These are phyloP conservation scores for Tragelaphus eurycerus DNA, from an alignment of 2,797 vertebrate species.

Conservation along the genomic window DNA sequence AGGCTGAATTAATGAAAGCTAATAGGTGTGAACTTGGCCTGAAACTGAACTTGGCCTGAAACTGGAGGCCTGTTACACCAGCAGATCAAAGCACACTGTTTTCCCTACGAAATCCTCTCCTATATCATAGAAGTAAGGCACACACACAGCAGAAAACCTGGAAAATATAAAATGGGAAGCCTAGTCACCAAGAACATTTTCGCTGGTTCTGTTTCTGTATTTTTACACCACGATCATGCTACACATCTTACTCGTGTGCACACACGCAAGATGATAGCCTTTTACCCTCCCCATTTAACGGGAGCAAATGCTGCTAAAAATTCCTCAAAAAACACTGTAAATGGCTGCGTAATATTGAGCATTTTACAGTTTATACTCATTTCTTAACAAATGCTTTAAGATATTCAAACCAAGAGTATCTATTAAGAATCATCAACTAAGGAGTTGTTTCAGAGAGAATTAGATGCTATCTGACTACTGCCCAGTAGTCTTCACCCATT, in stretches of 20 bases:
- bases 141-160: not conserved
- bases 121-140: not conserved
- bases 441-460: not conserved
- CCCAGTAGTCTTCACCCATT: not conserved
- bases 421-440: not conserved
- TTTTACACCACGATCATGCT: not conserved
- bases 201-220: not conserved
- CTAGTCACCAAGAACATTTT: not conserved
- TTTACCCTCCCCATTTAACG: not conserved
- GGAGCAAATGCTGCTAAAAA: not conserved
- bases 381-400: slow-evolving; percentile 17
- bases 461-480: not conserved
- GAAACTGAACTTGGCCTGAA: slow-evolving; percentile 24
- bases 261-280: not conserved
- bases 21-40: slow-evolving; percentile 68
- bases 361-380: slow-evolving; percentile 18
- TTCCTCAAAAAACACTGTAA: not conserved
- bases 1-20: slow-evolving; percentile 74
- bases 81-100: slow-evolving; percentile 70
- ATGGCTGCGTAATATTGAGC: not conserved
- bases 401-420: not conserved
- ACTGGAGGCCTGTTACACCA: slow-evolving; percentile 58
- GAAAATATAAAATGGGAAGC: not conserved
- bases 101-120: slow-evolving; percentile 8
- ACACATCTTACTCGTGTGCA: too few relatives aligned